phyloP scores from a whole-genome alignment of 2,113 vertebrate genomes.

The Vombatus ursinus region DNA sequence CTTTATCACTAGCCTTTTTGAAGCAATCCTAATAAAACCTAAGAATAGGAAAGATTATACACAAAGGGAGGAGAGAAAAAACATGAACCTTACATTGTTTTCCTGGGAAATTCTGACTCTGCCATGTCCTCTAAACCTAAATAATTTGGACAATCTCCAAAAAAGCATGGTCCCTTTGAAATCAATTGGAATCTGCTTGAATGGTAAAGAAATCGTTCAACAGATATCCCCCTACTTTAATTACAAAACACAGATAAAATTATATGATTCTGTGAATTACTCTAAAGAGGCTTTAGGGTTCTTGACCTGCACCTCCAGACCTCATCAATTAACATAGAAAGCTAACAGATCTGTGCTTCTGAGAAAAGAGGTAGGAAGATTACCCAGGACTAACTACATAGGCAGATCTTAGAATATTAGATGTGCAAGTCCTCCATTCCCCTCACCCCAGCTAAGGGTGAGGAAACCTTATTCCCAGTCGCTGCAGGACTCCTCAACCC shows the following conservation, averaged over 20 bases:
- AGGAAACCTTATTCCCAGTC: neutral
- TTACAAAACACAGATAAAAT: neutral
- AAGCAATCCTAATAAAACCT: slow-evolving; percentile 30
- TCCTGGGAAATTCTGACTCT: neutral
- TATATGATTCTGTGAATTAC: neutral
- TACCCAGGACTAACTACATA: neutral
- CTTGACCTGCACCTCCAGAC: slow-evolving; percentile 9
- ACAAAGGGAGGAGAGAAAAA: slow-evolving; percentile 28
- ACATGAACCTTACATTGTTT: neutral
- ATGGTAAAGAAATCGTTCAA: slow-evolving; percentile 14
- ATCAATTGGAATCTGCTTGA: neutral
- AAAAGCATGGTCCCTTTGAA: slow-evolving; percentile 43
- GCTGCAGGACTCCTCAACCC: neutral
- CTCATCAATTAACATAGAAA: slow-evolving; percentile 22
- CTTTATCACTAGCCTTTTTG: slow-evolving; percentile 24
- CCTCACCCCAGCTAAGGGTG: neutral
- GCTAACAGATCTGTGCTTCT: neutral
- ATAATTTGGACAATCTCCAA: slow-evolving; percentile 2
- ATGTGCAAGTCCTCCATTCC: neutral
- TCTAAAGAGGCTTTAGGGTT: slow-evolving; percentile 7
- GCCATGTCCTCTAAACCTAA: slow-evolving; percentile 12
- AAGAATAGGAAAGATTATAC: slow-evolving; percentile 37
- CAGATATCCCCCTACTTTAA: slow-evolving; percentile 22
- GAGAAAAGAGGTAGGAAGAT: neutral
- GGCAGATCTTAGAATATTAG: neutral